phyloP scores from a whole-genome alignment of 2,888 invertebrate genomes.

The Eupithecia insigniata region DNA sequence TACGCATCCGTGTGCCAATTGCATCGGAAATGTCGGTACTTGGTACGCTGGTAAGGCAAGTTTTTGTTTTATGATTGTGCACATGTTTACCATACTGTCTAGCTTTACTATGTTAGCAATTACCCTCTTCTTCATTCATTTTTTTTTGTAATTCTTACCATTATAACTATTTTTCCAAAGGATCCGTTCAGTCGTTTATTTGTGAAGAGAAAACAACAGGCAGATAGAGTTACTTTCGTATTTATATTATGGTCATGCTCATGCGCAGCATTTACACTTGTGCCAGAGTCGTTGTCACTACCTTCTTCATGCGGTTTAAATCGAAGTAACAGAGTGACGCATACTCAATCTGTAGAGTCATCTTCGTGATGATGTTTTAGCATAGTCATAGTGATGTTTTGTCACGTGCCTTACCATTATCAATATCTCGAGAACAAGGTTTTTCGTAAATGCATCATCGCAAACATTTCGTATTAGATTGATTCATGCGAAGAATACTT shows the following conservation, averaged over 20 bases:
- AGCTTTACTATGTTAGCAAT: background rate
- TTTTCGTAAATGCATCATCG: background rate
- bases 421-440: background rate
- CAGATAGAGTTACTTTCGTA: background rate
- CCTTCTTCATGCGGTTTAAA: background rate
- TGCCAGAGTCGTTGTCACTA: background rate
- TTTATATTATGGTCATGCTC: background rate
- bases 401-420: background rate
- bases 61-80: constrained; percentile 37
- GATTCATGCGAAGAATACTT: background rate
- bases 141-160: background rate
- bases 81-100: constrained; percentile 11
- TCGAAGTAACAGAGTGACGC: background rate
- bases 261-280: background rate
- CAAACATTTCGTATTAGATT: background rate
- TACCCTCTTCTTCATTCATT: background rate
- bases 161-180: background rate
- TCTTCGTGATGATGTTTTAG: background rate
- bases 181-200: background rate
- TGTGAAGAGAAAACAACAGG: no score
- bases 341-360: background rate
- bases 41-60: constrained; percentile 45
- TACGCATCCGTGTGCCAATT: constrained; percentile 47
- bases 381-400: background rate
- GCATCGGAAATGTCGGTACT: constrained; percentile 42